A percentile compares a stretch with the other conserved stretches of the same genome.
Evolutionary conservation across 2,113 vertebrate genomes (phyloP).

Genomic region (Accipiter virgatus): DNA sequence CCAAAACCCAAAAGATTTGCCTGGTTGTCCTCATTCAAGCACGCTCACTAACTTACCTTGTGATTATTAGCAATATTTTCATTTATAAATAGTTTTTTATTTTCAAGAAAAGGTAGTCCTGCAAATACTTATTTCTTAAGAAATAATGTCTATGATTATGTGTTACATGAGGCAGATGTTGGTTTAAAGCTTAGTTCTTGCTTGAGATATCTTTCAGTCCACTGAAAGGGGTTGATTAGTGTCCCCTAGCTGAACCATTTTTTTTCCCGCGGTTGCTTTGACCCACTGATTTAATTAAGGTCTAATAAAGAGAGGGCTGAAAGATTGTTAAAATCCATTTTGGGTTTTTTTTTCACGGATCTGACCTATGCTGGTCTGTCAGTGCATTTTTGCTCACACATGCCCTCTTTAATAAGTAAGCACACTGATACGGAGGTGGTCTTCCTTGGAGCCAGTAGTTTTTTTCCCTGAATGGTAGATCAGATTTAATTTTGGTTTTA

Average conservation of each 20-base stretch:
- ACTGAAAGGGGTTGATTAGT: slow-evolving; percentile 1
- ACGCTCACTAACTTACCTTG: neutral
- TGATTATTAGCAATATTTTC: neutral
- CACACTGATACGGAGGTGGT: neutral
- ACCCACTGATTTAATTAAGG: slow-evolving; percentile 57
- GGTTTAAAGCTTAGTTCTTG: slow-evolving; percentile 8
- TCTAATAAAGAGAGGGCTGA: slow-evolving; percentile 54
- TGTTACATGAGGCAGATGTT: neutral
- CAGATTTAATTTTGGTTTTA: slow-evolving; percentile 38
- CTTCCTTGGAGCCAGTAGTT: neutral
- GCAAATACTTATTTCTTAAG: neutral
- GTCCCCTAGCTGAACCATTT: slow-evolving; percentile 30
- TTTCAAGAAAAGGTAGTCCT: neutral
- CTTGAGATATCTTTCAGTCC: neutral
- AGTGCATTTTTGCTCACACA: neutral
- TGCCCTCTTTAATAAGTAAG: neutral
- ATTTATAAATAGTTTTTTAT: neutral
- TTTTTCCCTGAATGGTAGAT: neutral
- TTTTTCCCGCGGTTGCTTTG: slow-evolving; percentile 28
- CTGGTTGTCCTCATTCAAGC: neutral
- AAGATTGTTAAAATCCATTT: slow-evolving; percentile 21
- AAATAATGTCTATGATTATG: neutral
- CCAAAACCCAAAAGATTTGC: neutral
- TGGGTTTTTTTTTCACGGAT: neutral
- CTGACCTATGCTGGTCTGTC: slow-evolving; percentile 23